Conservation (phyloP, 2,888 invertebrate genomes). For the Notodonta dromedarius region DNA sequence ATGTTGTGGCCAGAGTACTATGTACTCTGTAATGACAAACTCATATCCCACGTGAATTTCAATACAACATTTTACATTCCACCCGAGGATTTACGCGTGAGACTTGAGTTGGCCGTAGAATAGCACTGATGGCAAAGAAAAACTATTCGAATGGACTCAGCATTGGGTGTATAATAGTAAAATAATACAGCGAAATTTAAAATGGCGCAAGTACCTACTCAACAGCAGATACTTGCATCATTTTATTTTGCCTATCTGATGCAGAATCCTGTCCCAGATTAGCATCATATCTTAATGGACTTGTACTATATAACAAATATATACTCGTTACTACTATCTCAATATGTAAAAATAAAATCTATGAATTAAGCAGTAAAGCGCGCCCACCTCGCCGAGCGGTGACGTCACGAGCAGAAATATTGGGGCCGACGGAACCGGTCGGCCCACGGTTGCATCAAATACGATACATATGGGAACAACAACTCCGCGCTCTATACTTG, state of each 20-base stretch:
- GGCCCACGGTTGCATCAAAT: conserved; percentile 69
- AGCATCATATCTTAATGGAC: background rate
- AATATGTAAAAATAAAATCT: conserved; percentile 20
- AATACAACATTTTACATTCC: too few relatives aligned
- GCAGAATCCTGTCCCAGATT: background rate
- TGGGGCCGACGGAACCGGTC: conserved; percentile 70
- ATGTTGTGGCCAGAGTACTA: too few relatives aligned
- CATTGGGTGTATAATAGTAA: too few relatives aligned
- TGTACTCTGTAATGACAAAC: too few relatives aligned
- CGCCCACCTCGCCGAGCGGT: conserved; percentile 46
- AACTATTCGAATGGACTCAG: too few relatives aligned
- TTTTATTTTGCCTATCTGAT: background rate
- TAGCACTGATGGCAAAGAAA: too few relatives aligned
- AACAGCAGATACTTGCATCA: background rate
- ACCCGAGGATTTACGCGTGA: too few relatives aligned
- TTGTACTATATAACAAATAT: background rate
- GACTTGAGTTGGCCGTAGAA: too few relatives aligned
- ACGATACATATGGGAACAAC: conserved; percentile 59
- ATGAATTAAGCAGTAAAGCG: conserved; percentile 41
- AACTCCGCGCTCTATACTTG: conserved; percentile 36
- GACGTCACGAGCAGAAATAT: conserved; percentile 60
- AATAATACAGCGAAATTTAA: too few relatives aligned
- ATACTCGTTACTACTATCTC: conserved; percentile 6
- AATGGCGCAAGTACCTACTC: too few relatives aligned
- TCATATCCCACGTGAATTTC: too few relatives aligned